Evolutionary conservation across 2,797 vertebrate species (phyloP), one percentile per base, ranked within the genome.

Genomic region (Labroides dimidiatus): DNA sequence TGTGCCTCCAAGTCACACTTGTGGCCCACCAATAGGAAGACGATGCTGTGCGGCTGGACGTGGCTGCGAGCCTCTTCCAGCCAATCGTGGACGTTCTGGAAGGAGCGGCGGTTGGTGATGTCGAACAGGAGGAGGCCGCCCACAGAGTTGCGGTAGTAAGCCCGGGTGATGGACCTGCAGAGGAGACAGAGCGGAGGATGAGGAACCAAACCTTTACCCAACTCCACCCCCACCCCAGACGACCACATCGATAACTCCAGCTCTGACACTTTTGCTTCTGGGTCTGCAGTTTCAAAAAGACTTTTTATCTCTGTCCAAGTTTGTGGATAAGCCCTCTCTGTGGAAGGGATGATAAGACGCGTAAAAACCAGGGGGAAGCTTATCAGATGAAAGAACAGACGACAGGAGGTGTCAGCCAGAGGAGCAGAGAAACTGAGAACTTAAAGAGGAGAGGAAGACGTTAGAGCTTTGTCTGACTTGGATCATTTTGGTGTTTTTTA

Each of bases 71-170:
- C 98, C 91, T 99, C 98, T 87, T 98, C 96, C 63, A 99, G 93
- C 97, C 98, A 99, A 77, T 99, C 97, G 8, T 98, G 96, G 67
- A 99, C 97, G 16, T 99, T 99, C 94, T 99, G 97, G 93, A 99
- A 99, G 63, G 97, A 99, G 85, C 97, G 95, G 51, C 97, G 97
- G 92, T 99, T 99, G 82, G 97, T 98, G 92, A 99, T 99, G 93
- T 99, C 98, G 75, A 99, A 99, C 47, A 99, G 95, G 57, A 99
- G 96, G 62, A 99, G 95, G 39, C 98, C 98, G n/a, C 98, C 98
- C 41, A 99, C 98, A 0, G 98, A 99, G 93, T 99, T 99, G 80
- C 97, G 96, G 93, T 99, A 99, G 93, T 99, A 99, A 36, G 98
- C 97, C 72, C 96, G 94, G 69, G 98, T 99, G 91, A 99, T 99